Percentiles rank a stretch among this genome's conserved stretches.
Conservation (phyloP, 2,797 vertebrate genomes). For the Anas bernieri region DNA sequence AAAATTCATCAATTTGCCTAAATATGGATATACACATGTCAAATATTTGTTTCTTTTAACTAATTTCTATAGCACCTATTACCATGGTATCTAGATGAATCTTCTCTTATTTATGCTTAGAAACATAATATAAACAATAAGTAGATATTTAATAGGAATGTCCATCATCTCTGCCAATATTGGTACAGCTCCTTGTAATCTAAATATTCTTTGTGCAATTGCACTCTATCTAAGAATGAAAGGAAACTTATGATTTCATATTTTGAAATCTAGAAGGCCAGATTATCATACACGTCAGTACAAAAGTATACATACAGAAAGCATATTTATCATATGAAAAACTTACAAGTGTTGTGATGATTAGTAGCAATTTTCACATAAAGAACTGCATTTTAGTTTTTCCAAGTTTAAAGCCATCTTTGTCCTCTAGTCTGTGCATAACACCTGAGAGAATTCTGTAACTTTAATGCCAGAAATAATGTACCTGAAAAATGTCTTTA, state of each 20-base stretch:
- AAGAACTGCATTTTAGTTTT: neutral
- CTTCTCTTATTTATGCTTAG: neutral
- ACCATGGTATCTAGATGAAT: neutral
- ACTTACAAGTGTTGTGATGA: neutral
- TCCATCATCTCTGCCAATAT: neutral
- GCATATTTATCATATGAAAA: neutral
- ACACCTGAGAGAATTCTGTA: neutral
- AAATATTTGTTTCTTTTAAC: slow-evolving; percentile 63
- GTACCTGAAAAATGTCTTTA: neutral
- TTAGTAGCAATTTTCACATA: neutral
- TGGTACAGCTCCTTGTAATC: neutral
- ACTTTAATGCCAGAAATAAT: neutral
- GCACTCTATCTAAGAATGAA: neutral
- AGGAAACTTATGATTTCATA: neutral
- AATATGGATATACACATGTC: slow-evolving; percentile 58
- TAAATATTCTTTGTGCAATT: neutral
- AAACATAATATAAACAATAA: neutral
- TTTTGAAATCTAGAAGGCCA: neutral
- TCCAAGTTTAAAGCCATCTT: neutral
- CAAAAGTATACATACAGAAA: neutral
- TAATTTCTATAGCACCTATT: slow-evolving; percentile 30
- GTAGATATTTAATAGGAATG: neutral
- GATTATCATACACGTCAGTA: neutral
- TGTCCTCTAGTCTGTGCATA: neutral
- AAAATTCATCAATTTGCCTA: slow-evolving; percentile 54